Conservation (phyloP, 2,113 vertebrate genomes). For the Tyto alba region DNA sequence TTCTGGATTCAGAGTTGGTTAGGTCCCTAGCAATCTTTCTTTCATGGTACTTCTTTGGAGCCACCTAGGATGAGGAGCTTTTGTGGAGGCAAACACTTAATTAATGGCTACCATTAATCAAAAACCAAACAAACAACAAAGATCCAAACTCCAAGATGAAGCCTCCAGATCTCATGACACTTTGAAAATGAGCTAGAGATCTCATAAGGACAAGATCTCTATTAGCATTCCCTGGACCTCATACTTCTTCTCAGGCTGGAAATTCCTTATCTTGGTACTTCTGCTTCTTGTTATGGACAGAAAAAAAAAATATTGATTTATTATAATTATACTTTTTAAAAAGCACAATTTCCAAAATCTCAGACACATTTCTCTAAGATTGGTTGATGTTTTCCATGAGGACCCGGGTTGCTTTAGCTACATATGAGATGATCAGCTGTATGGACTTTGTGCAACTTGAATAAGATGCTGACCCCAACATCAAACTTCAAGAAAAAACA, state of each 20-base stretch:
- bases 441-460: neutral
- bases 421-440: neutral
- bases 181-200: neutral
- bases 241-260: neutral
- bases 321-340: neutral
- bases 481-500: neutral
- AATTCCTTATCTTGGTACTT: neutral
- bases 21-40: neutral
- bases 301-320: neutral
- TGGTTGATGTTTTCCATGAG: neutral
- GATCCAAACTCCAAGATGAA: neutral
- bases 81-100: neutral
- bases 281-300: neutral
- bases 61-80: neutral
- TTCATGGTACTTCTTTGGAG: neutral
- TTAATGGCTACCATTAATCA: neutral
- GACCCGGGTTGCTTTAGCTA: neutral
- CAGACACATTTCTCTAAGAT: neutral
- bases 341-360: neutral
- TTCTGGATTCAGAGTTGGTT: neutral
- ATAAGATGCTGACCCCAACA: neutral
- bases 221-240: neutral
- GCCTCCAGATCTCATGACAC: neutral
- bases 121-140: too few species aligned
- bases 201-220: neutral